Evolutionary conservation across 2,888 invertebrate genomes (phyloP), one percentile per base, ranked within the genome.

Genomic region (Gasteruption jaculator): DNA sequence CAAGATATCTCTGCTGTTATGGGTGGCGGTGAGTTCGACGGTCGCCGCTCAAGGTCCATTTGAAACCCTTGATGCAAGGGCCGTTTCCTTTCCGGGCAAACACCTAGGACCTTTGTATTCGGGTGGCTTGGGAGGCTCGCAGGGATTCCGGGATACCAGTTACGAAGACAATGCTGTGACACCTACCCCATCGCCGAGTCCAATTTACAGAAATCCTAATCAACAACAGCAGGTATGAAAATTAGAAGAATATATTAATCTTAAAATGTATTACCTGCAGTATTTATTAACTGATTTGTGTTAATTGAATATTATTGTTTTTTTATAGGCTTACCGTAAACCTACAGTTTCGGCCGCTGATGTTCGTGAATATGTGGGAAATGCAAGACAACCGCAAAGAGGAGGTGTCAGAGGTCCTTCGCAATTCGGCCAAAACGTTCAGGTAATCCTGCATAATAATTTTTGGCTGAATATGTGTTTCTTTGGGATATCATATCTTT

Each of bases 111-210:
- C 67, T 0, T 61, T 70, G 3, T 71, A 65, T 41, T 55, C 58
- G 15, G 49, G 63, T 7, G 59, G 63, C 5, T 48, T 64, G 12
- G 54, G 55, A 22, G 48, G 54, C 1, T 60, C 60, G 8, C 58
- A 63, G 46, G 63, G 65, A 25, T 71, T 63, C 42, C 60, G 70
- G 14, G 70, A 70, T 42, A 68, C 65, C 47, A 71, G 70, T 41
- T 69, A 69, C 49, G 70, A 71, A 44, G 67, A 70, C 39, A 71
- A 71, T 38, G 68, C 67, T 2, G 70, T 71, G 1, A 70, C 71
- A 3, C 71, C 71, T 3, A 67, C 70, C 2, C 68, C 70, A 0
- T 60, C 66, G 1, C 64, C 68, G 3, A 47, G 61, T 3, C 68
- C 69, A 5, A 54, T 65, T 21, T 70, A 63, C 43, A 59, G 70